These are phyloP conservation scores for Numenius phaeopus DNA, from an alignment of 2,797 vertebrate genomes.

Conservation along the genomic window DNA sequence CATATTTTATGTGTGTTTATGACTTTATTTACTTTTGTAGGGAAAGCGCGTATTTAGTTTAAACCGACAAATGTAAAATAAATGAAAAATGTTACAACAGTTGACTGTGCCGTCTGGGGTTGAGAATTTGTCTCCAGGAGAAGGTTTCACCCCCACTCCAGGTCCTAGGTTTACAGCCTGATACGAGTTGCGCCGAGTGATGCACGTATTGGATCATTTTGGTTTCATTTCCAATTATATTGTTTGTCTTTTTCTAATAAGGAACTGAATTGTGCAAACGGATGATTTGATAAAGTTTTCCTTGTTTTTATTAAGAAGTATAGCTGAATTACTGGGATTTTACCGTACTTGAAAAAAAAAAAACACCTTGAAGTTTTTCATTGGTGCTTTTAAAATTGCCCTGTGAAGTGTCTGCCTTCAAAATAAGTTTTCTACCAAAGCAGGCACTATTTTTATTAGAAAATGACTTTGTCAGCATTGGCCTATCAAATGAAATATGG, in stretches of 20 bases:
- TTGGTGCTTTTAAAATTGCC: background rate
- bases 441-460: background rate
- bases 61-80: background rate
- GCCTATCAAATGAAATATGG: background rate
- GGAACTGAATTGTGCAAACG: background rate
- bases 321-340: background rate
- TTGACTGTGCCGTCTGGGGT: background rate
- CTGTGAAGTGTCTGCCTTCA: background rate
- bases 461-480: background rate
- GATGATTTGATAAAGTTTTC: background rate
- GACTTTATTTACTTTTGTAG: background rate
- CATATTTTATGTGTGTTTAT: background rate
- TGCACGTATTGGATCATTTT: background rate
- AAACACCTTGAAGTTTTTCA: background rate
- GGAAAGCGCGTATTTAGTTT: background rate
- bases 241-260: background rate
- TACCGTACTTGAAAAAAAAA: background rate
- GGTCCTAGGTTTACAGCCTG: background rate
- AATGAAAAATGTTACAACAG: background rate
- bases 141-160: background rate
- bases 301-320: background rate
- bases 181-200: rapidly evolving
- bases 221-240: background rate
- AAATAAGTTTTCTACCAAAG: background rate
- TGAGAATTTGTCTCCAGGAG: background rate